Percentiles rank a stretch among this genome's conserved stretches.
These are phyloP conservation scores for Polymixis lichenea DNA, from an alignment of 2,888 invertebrate genomes.

Conservation along the genomic window DNA sequence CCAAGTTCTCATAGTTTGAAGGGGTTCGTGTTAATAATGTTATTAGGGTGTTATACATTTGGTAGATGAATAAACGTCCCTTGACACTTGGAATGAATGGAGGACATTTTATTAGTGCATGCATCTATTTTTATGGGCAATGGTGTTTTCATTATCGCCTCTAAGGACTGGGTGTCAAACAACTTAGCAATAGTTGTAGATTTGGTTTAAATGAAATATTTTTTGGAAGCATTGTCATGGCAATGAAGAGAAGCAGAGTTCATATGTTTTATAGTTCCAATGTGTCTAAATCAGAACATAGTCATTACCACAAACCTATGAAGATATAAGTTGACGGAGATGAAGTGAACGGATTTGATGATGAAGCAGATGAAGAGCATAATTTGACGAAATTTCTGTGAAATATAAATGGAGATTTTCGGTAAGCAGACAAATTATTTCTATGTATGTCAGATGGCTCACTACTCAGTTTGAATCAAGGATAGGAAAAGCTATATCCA, in stretches of 20 bases:
- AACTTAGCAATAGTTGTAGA: background rate
- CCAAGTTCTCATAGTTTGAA: constrained; percentile 82
- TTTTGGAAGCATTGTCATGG: background rate
- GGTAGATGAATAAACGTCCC: constrained; percentile 47
- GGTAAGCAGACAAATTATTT: too few relatives aligned
- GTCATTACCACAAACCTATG: background rate
- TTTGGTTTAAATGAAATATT: background rate
- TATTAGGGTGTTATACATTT: constrained; percentile 67
- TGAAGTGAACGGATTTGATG: background rate
- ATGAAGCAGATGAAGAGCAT: background rate
- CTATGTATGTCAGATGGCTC: background rate
- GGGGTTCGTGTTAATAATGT: constrained; percentile 61
- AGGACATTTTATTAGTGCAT: constrained; percentile 55
- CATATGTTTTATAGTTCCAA: background rate
- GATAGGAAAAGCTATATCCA: too few relatives aligned
- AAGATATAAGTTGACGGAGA: background rate
- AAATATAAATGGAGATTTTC: background rate
- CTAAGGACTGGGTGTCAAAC: constrained; percentile 17
- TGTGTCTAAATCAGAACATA: background rate
- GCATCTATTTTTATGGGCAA: constrained; percentile 48
- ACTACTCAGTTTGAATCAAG: background rate
- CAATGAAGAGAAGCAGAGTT: too few relatives aligned
- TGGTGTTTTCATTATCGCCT: constrained; percentile 62
- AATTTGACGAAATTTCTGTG: too few relatives aligned
- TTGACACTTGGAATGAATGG: constrained; percentile 58